phyloP scores from a whole-genome alignment of 2,113 vertebrate genomes.

The Xyrauchen texanus region DNA sequence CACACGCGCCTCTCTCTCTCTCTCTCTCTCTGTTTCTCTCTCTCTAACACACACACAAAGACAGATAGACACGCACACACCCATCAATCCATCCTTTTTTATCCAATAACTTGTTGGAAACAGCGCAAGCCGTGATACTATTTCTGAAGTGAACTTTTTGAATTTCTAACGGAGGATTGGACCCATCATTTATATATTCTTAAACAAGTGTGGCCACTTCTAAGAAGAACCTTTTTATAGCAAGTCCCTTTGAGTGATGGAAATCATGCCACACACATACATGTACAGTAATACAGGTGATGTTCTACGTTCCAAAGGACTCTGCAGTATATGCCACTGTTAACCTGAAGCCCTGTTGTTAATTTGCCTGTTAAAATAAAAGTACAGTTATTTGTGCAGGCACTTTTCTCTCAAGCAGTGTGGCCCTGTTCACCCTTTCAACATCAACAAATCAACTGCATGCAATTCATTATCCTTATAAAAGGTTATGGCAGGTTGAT shows the following conservation, averaged over 20 bases:
- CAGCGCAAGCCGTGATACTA: too few relatives aligned
- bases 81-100: too few relatives aligned
- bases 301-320: neutral
- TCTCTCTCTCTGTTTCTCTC: too few relatives aligned
- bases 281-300: neutral
- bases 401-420: conserved; percentile 9
- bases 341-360: conserved; percentile 24
- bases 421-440: conserved; percentile 39
- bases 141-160: too few relatives aligned
- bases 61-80: too few relatives aligned
- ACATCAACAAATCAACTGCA: conserved; percentile 39
- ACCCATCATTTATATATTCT: too few relatives aligned
- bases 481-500: conserved; percentile 51
- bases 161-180: too few relatives aligned
- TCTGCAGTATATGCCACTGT: conserved; percentile 49
- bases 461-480: conserved; percentile 48
- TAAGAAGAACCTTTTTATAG: neutral
- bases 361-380: conserved; percentile 34
- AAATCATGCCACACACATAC: neutral
- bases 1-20: too few relatives aligned
- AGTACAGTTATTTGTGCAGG: conserved; percentile 30
- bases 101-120: too few relatives aligned
- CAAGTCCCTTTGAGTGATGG: conserved; percentile 16
- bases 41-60: too few relatives aligned
- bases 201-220: too few relatives aligned